Percentiles rank a stretch among this genome's conserved stretches.
Evolutionary conservation across 2,113 vertebrate species (phyloP).

Genomic region (Phyllostomus discolor): DNA sequence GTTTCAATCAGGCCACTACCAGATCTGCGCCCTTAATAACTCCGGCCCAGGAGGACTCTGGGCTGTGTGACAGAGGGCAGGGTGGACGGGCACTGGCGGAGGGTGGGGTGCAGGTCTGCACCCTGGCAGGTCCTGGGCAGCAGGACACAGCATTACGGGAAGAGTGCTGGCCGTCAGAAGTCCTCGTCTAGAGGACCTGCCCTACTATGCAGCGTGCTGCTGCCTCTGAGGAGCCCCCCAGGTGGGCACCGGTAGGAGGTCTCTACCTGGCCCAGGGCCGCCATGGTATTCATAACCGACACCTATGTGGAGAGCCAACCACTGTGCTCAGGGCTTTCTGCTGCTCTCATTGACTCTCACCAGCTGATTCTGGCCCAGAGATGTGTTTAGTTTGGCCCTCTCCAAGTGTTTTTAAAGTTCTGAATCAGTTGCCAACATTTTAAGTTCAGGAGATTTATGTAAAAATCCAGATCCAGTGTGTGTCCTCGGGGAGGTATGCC

Average conservation of each 20-base stretch:
- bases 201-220: background rate
- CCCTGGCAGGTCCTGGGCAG: background rate
- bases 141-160: background rate
- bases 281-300: background rate
- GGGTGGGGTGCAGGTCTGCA: background rate
- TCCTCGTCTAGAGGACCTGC: background rate
- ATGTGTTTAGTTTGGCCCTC: conserved; percentile 63
- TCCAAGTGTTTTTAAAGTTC: conserved; percentile 49
- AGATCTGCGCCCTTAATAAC: conserved; percentile 33
- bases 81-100: background rate
- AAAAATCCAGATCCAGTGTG: conserved; percentile 11
- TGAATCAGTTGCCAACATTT: conserved; percentile 51
- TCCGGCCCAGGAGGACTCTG: background rate
- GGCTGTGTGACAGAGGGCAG: background rate
- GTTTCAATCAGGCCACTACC: conserved; percentile 38
- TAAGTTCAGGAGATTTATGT: conserved; percentile 33
- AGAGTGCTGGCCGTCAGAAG: too few species aligned
- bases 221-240: background rate
- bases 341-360: background rate
- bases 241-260: background rate
- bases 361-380: conserved; percentile 47
- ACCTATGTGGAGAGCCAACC: background rate
- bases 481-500: background rate
- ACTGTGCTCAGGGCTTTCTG: background rate
- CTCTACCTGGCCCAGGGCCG: background rate